Percentiles rank a stretch among this genome's conserved stretches.
Conservation (phyloP, 2,888 invertebrate genomes). For the Patella ulyssiponensis region DNA sequence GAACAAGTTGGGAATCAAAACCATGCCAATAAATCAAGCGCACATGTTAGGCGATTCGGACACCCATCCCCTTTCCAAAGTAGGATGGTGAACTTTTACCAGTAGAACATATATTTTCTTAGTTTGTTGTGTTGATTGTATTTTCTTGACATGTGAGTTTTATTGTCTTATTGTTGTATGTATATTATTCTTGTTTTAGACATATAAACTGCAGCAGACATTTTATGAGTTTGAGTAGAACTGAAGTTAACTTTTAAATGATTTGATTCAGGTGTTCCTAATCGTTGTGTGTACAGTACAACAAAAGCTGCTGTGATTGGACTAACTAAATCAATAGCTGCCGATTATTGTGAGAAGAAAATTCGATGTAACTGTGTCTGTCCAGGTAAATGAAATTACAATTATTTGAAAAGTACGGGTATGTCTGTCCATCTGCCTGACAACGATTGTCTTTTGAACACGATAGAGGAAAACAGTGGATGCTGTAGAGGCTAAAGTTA, state of each 20-base stretch:
- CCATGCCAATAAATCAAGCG: too few relatives aligned
- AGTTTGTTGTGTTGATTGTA: not conserved
- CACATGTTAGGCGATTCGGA: too few relatives aligned
- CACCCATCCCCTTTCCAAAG: too few relatives aligned
- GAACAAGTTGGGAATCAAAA: too few relatives aligned
- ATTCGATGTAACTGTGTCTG: constrained; percentile 60
- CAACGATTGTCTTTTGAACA: too few relatives aligned
- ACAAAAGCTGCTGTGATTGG: constrained; percentile 66
- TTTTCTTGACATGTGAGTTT: not conserved
- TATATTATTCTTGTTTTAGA: not conserved
- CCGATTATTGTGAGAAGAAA: constrained; percentile 53
- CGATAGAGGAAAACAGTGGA: too few relatives aligned
- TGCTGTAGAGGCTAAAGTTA: too few relatives aligned
- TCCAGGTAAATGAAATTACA: constrained; percentile 48
- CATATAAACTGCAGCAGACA: not conserved
- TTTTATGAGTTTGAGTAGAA: not conserved
- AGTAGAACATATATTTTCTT: not conserved
- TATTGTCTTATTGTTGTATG: not conserved
- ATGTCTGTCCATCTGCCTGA: too few relatives aligned
- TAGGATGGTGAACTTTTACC: too few relatives aligned
- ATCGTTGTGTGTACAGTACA: constrained; percentile 58
- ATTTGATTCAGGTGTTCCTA: constrained; percentile 50
- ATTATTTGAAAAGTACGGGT: too few relatives aligned
- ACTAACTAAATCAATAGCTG: constrained; percentile 58
- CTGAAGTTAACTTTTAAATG: not conserved